Conservation (phyloP, 2,113 vertebrate genomes). For the Tupaia tana region DNA sequence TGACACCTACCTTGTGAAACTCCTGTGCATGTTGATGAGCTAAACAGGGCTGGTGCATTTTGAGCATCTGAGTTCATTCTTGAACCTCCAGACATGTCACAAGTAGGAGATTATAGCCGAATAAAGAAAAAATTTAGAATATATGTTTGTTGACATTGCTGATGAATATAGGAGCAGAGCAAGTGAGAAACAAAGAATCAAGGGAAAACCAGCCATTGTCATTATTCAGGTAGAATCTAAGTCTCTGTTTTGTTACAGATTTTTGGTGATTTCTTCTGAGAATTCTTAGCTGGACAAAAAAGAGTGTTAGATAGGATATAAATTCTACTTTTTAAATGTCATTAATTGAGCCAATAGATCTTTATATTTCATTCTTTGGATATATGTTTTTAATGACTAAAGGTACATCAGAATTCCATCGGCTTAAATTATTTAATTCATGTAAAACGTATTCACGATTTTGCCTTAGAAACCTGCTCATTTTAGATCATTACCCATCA, state of each 20-base stretch:
- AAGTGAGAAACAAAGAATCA: neutral
- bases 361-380: neutral
- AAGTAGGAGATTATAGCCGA: neutral
- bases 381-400: slow-evolving; percentile 28
- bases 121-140: neutral
- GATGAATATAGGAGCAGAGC: neutral
- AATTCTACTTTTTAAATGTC: neutral
- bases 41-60: too few relatives aligned
- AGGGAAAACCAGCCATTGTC: neutral
- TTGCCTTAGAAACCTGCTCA: neutral
- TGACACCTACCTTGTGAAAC: too few relatives aligned
- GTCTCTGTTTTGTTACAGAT: neutral
- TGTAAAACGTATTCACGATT: neutral
- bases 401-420: neutral
- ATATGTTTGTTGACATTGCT: neutral
- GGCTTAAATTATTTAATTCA: neutral
- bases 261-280: neutral
- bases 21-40: too few relatives aligned
- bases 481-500: neutral
- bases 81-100: too few relatives aligned
- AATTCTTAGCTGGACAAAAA: slow-evolving; percentile 21
- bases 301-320: neutral
- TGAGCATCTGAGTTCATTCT: too few relatives aligned
- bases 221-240: neutral
- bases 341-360: neutral